These are phyloP conservation scores for Cyanocitta stelleri DNA, from an alignment of 2,113 vertebrate genomes.

Conservation along the genomic window DNA sequence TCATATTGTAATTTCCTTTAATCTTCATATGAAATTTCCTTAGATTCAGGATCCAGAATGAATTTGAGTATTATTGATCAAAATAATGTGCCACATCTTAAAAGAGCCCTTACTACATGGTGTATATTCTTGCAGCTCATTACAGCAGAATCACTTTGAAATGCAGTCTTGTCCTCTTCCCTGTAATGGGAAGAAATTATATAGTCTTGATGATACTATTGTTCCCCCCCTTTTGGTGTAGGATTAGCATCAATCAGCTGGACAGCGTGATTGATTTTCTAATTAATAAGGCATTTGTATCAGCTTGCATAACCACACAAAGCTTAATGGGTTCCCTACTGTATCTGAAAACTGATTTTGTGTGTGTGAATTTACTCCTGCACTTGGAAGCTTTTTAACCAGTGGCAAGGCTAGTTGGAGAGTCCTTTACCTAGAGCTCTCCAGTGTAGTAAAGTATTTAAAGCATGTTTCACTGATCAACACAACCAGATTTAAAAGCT, in stretches of 20 bases:
- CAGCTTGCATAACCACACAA: slow-evolving; percentile 57
- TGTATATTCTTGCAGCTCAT: slow-evolving; percentile 45
- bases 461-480: not conserved
- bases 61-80: slow-evolving; percentile 49
- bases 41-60: slow-evolving; percentile 14
- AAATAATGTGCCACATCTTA: slow-evolving; percentile 36
- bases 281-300: slow-evolving; percentile 76
- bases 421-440: not conserved
- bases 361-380: slow-evolving; percentile 52
- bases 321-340: slow-evolving; percentile 56
- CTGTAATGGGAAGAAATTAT: slow-evolving; percentile 72
- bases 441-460: not conserved
- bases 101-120: slow-evolving; percentile 5
- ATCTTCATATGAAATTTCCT: slow-evolving; percentile 17
- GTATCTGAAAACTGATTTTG: slow-evolving; percentile 46
- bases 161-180: slow-evolving; percentile 60
- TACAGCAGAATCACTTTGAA: slow-evolving; percentile 62
- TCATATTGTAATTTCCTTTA: slow-evolving; percentile 36
- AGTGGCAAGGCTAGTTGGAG: not conserved
- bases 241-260: slow-evolving; percentile 68
- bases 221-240: slow-evolving; percentile 38
- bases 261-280: slow-evolving; percentile 76
- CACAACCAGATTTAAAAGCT: not conserved
- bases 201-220: slow-evolving; percentile 67
- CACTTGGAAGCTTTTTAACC: not conserved